phyloP scores from a whole-genome alignment of 2,113 vertebrate species.

The Panthera leo region DNA sequence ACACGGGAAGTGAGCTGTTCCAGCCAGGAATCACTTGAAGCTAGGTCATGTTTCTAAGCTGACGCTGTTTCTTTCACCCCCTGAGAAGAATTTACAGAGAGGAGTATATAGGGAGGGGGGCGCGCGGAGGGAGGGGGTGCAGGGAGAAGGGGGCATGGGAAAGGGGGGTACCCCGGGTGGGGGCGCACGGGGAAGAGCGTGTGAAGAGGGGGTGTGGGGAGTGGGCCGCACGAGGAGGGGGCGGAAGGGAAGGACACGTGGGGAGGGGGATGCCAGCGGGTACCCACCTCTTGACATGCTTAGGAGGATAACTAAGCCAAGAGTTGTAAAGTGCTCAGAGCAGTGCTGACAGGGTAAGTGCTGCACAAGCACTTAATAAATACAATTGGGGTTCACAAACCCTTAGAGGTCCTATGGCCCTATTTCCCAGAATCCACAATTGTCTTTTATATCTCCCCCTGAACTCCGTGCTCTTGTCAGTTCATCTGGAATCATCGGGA shows the following conservation, averaged over 20 bases:
- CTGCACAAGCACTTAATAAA: neutral
- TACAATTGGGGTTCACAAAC: neutral
- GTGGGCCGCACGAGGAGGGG: rapidly evolving
- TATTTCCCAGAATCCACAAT: neutral
- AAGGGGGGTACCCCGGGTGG: neutral
- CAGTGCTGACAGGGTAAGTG: neutral
- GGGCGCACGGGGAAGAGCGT: no score
- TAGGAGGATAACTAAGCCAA: neutral
- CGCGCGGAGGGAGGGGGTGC: rapidly evolving
- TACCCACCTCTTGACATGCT: neutral
- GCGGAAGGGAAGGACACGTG: rapidly evolving
- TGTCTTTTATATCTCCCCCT: neutral
- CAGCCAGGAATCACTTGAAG: neutral
- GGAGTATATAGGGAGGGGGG: neutral
- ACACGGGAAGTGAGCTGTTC: neutral
- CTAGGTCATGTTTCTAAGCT: neutral
- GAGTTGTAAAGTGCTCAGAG: neutral
- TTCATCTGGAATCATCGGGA: neutral
- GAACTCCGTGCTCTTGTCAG: neutral
- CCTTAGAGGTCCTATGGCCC: neutral
- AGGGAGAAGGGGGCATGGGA: no score
- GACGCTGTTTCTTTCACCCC: neutral
- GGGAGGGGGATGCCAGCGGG: no score
- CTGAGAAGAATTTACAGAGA: neutral
- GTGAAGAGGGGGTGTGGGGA: no score